Conservation (phyloP, 2,113 vertebrate genomes). For the Cyanocitta stelleri region DNA sequence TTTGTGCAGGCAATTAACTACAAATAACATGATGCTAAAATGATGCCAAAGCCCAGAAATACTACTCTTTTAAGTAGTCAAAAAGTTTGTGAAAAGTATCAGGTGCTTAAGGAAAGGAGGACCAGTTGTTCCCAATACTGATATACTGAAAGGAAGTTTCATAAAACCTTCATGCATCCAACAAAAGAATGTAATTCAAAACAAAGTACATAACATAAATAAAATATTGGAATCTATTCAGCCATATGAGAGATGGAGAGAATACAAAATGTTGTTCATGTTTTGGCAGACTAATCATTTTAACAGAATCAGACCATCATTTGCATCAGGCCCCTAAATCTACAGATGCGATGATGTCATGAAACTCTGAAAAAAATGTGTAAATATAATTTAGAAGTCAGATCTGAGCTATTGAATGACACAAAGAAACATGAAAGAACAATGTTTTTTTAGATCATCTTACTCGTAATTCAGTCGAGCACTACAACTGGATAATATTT, state of each 20-base stretch:
- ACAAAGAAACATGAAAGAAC: background rate
- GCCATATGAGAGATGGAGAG: slow-evolving; percentile 32
- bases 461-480: background rate
- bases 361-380: background rate
- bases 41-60: background rate
- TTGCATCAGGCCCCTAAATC: slow-evolving; percentile 12
- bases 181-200: slow-evolving; percentile 35
- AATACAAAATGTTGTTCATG: slow-evolving; percentile 11
- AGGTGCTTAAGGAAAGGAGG: background rate
- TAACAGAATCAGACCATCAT: slow-evolving; percentile 5
- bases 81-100: background rate
- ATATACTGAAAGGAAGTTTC: background rate
- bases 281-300: slow-evolving; percentile 11
- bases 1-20: background rate
- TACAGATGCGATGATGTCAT: background rate
- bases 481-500: background rate
- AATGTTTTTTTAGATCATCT: background rate
- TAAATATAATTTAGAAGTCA: background rate
- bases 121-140: background rate
- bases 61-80: background rate
- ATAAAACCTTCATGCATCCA: background rate
- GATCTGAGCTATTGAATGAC: background rate
- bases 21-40: background rate
- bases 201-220: slow-evolving; percentile 19
- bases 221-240: slow-evolving; percentile 26